phyloP scores from a whole-genome alignment of 2,888 invertebrate species.

The Morpho deidamia region DNA sequence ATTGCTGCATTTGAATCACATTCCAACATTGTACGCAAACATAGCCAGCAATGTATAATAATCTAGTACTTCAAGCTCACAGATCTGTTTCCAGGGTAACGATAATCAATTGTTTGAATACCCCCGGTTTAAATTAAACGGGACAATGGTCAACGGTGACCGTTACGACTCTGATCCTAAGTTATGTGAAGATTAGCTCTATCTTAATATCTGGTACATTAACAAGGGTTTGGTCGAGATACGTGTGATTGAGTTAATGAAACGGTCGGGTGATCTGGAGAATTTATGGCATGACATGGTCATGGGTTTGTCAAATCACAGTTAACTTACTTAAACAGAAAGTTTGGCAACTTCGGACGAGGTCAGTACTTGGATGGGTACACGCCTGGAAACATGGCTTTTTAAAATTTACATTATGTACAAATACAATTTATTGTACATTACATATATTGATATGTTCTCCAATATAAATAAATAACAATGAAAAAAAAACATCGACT shows the following conservation, averaged over 20 bases:
- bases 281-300: conserved; percentile 16
- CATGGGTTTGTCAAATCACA: neutral
- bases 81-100: conserved; percentile 32
- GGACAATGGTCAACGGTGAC: conserved; percentile 72
- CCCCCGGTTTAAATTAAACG: conserved; percentile 72
- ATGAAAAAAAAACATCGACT: too few relatives aligned
- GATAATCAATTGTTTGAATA: conserved; percentile 59
- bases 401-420: too few relatives aligned
- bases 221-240: conserved; percentile 38
- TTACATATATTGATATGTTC: too few relatives aligned
- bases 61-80: neutral
- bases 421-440: too few relatives aligned
- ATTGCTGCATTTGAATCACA: conserved; percentile 14
- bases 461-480: too few relatives aligned
- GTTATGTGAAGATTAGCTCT: conserved; percentile 75
- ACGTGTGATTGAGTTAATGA: conserved; percentile 34
- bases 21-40: neutral
- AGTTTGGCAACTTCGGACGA: too few relatives aligned
- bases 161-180: conserved; percentile 69
- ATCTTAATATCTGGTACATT: conserved; percentile 72
- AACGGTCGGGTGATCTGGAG: conserved; percentile 21
- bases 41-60: conserved; percentile 21
- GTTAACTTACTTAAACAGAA: too few relatives aligned
- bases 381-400: too few relatives aligned
- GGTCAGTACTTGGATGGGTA: too few relatives aligned